Base-by-base conservation (phyloP, 2,797 vertebrate species). In the Bradypodion pumilum region DNA sequence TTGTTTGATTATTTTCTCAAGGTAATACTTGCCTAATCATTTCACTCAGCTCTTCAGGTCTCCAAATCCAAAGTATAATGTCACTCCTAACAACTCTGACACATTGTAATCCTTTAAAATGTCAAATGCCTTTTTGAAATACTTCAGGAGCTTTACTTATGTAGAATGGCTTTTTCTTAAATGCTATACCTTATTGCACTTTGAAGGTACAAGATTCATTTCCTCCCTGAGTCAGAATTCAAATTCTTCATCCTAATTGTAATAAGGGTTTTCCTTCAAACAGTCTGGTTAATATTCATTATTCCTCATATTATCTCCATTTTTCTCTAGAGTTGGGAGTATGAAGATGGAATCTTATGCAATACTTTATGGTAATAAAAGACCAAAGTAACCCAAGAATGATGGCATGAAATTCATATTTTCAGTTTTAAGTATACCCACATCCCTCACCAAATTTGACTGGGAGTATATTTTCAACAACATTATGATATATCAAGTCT, bases 101-200 rank as follows among this genome's bases (percentile, higher is more conserved):
- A 84, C 56, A 63, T 49, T 73, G 82, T 78, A 72, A 84, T 72
- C 82, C 82, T 78, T 72, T 84, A 46, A 84, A 84, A 84, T 84
- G 75, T 72, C 82, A 84, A 84, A 84, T 73, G 42, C 32, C 42
- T 73, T 62, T 73, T 72, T 40, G 56, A 84, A 84, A 69, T 84
- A 84, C 32, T 59, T 73, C 32, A 78, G 75, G 75, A 78, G 62
- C 16, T 52, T 42, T 72, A 35, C 68, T 49, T 78, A 37, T 62
- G 5, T 42, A 15, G 66, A 78, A 78, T 78, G 59, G 32, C 21
- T 72, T 84, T 84, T 78, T 10, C 42, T 72, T 78, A 84, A 84
- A 84, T 78, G 82, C 68, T 84, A 84, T 78, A 84, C 68, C 56
- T 78, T 78, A 78, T 37, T 84, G 76, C 56, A 56, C 82, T 78